Evolutionary conservation across 2,888 invertebrate genomes (phyloP).

Genomic region (Unio delphinus): DNA sequence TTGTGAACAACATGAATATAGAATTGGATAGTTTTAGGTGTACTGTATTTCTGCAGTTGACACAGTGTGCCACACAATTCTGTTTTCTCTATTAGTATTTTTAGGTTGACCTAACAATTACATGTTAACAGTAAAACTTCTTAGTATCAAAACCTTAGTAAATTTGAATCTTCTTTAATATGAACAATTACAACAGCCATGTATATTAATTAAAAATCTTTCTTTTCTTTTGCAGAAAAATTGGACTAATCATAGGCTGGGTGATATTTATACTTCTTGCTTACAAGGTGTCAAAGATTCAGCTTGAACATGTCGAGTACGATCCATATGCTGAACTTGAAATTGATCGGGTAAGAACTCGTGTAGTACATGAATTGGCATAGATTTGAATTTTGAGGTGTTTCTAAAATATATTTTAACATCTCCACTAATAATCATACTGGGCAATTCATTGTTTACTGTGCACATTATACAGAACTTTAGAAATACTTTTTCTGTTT

Average conservation of each 20-base stretch:
- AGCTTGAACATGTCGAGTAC: conserved; percentile 98
- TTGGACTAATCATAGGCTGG: conserved; percentile 71
- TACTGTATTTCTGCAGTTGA: no score
- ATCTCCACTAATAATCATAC: not conserved
- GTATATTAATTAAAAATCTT: not conserved
- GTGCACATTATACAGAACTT: no score
- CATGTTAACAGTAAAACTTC: no score
- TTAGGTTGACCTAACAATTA: no score
- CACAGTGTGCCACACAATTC: no score
- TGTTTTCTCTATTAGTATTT: no score
- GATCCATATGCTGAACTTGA: conserved; percentile 98
- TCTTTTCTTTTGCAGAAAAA: conserved; percentile 76
- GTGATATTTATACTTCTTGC: conserved; percentile 71
- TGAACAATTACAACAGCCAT: no score
- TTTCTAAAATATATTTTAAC: not conserved
- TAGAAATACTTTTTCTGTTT: no score
- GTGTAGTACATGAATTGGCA: not conserved
- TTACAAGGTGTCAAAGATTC: conserved; percentile 85
- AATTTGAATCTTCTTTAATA: no score
- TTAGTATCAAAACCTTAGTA: no score
- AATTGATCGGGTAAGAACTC: conserved; percentile 81
- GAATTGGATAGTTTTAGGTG: no score
- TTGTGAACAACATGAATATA: no score
- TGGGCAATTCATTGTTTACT: not conserved
- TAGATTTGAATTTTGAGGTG: not conserved